Conservation (phyloP, 2,113 vertebrate species). For the Spizaetus ornatus region DNA sequence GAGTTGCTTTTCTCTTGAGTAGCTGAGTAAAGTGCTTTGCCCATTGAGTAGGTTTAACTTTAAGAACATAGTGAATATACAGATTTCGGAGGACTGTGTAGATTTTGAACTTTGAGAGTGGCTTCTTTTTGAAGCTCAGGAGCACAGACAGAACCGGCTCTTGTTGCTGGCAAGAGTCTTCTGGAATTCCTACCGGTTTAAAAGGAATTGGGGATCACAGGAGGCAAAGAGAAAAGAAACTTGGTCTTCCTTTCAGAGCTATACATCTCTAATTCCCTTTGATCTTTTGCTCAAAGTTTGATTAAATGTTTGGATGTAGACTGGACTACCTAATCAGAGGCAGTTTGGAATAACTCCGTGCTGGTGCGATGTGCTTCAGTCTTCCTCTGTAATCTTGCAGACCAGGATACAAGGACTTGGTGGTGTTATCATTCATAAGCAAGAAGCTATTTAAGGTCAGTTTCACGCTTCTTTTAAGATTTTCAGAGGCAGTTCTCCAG, state of each 20-base stretch:
- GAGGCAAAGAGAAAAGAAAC: slow-evolving; percentile 17
- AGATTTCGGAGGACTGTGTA: not conserved
- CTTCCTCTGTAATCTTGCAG: not conserved
- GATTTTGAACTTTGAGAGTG: not conserved
- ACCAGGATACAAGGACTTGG: not conserved
- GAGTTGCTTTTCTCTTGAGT: not conserved
- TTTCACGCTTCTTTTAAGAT: not conserved
- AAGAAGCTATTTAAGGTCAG: not conserved
- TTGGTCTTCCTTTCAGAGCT: not conserved
- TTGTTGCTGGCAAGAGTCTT: not conserved
- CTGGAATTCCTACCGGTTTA: slow-evolving; percentile 22
- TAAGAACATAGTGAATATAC: not conserved
- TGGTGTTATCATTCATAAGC: not conserved
- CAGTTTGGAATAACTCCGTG: not conserved
- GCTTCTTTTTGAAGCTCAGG: not conserved
- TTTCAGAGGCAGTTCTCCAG: not conserved
- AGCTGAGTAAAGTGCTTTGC: not conserved
- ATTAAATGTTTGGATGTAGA: slow-evolving; percentile 5
- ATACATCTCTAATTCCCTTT: slow-evolving; percentile 39
- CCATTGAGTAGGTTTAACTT: not conserved
- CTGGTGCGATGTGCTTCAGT: not conserved
- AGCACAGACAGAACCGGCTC: not conserved
- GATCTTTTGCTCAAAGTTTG: slow-evolving; percentile 20
- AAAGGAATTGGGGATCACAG: slow-evolving; percentile 29
- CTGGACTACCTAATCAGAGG: not conserved